These are phyloP conservation scores for Agelas oroides DNA, from an alignment of 37 sponge, comb jelly and placozoan species.

Conservation along the genomic window DNA sequence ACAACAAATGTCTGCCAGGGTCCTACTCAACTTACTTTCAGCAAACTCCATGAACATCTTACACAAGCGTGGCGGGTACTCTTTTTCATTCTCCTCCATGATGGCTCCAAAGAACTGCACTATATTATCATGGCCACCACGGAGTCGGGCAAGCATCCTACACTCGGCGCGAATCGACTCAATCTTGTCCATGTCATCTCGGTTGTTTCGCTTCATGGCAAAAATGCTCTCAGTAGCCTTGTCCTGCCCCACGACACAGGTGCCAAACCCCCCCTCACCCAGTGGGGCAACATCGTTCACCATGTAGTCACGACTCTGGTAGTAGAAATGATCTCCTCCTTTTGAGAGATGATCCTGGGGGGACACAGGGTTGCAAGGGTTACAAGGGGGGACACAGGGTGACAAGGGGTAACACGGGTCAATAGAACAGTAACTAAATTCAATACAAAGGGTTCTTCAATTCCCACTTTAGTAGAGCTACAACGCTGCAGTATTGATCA, in stretches of 20 bases:
- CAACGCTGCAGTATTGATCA: too few species aligned
- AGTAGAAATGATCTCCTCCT: constrained; percentile 26
- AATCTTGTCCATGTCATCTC: neutral
- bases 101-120: constrained; percentile 44
- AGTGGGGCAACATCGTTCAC: constrained; percentile 12
- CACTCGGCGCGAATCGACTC: constrained; percentile 29
- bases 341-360: neutral
- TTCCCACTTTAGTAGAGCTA: too few species aligned
- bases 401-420: too few species aligned
- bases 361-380: neutral
- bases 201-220: constrained; percentile 52
- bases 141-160: constrained; percentile 6
- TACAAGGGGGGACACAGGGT: too few species aligned
- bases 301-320: constrained; percentile 31
- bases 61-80: neutral
- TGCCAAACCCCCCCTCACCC: constrained; percentile 49
- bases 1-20: too few species aligned
- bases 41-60: constrained; percentile 61
- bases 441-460: too few species aligned
- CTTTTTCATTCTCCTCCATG: constrained; percentile 3
- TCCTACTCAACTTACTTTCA: constrained; percentile 16
- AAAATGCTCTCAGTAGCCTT: constrained; percentile 21
- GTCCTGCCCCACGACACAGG: constrained; percentile 18
- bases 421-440: too few species aligned
- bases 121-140: constrained; percentile 16